Base-by-base conservation (phyloP, 2,888 invertebrate species). In the Flexamia atlantica region DNA sequence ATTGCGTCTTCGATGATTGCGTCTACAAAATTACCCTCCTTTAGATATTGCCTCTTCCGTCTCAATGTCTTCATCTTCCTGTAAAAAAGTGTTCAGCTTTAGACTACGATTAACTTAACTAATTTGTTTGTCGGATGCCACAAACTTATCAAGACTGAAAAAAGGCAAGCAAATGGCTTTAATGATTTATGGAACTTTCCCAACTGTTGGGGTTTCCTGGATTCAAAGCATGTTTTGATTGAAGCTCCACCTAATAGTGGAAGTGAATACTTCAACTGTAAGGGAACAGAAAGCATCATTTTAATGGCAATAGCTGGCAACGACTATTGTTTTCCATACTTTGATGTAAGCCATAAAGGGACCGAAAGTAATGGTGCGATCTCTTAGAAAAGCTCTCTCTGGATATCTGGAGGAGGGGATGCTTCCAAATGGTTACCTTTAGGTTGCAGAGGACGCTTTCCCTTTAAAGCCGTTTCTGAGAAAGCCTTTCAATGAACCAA, bases 201-300 rank as follows among this genome's bases (percentile, higher is more conserved):
- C 5, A 23, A 23, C 20, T 64, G 64, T 17, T 84, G 85, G 28
- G 87, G 86, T 20, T 86, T 86, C n/a, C 81, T 87, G 57, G 87
- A 88, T 82, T 88, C 87, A 25, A 88, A 88, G 76, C 88, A 88
- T 80, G 85, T 88, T 12, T 57, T 30, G 60, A 87, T 88, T 81
- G 79, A 85, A 30, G 86, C 87, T 25, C 87, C 87, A 76, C 74
- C 85, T 10, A 82, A 86, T 53, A 85, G 84, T 85, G 88, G 87
- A 72, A 86, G 87, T 81, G 36, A 82, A 40, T 86, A 80, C 74
- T 88, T 80, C 74, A 88, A 88, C 85, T 88, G 88, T 85, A 88
- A 88, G 86, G 84, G 86, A 83, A 42, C 32, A 25, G 86, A 86
- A 64, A 87, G 87, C 68, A 85, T 87, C 46, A 87, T 88, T 20